phyloP scores from a whole-genome alignment of 2,797 vertebrate species.

The Lates japonicus region DNA sequence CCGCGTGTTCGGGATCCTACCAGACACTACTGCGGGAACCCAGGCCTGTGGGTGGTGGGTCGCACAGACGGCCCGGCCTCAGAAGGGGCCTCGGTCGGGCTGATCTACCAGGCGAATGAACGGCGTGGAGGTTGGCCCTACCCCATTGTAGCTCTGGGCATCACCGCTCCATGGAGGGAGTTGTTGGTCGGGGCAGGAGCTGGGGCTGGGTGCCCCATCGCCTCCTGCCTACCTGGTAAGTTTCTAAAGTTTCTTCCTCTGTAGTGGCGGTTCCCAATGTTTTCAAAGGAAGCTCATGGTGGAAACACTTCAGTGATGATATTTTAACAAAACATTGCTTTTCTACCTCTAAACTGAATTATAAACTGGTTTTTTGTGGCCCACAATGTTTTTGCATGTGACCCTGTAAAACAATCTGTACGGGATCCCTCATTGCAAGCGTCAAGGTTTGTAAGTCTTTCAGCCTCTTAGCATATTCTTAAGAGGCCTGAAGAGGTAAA shows the following conservation, averaged over 20 bases:
- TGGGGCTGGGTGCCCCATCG: slow-evolving; percentile 91
- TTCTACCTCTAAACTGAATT: background rate
- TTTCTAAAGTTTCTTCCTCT: background rate
- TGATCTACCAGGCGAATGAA: slow-evolving; percentile 97
- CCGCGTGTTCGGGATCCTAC: slow-evolving; percentile 89
- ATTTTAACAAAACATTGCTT: background rate
- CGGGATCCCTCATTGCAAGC: background rate
- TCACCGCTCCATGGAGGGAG: slow-evolving; percentile 89
- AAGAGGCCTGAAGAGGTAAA: background rate
- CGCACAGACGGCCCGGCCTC: slow-evolving; percentile 94
- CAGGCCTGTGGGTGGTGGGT: slow-evolving; percentile 88
- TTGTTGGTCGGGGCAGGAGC: slow-evolving; percentile 89
- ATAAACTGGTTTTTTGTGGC: too few relatives aligned
- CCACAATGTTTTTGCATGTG: background rate
- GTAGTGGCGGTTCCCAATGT: background rate
- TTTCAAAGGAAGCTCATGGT: background rate
- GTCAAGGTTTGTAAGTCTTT: too few relatives aligned
- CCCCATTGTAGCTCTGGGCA: slow-evolving; percentile 85
- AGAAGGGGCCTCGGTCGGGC: slow-evolving; percentile 92
- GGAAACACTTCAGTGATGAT: background rate
- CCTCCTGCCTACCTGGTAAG: slow-evolving; percentile 96
- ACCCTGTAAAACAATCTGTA: background rate
- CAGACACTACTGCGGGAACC: slow-evolving; percentile 91
- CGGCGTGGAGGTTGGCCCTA: slow-evolving; percentile 92
- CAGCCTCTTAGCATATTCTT: too few relatives aligned